phyloP scores from a whole-genome alignment of 2,888 invertebrate genomes.

The Mythimna pallens region DNA sequence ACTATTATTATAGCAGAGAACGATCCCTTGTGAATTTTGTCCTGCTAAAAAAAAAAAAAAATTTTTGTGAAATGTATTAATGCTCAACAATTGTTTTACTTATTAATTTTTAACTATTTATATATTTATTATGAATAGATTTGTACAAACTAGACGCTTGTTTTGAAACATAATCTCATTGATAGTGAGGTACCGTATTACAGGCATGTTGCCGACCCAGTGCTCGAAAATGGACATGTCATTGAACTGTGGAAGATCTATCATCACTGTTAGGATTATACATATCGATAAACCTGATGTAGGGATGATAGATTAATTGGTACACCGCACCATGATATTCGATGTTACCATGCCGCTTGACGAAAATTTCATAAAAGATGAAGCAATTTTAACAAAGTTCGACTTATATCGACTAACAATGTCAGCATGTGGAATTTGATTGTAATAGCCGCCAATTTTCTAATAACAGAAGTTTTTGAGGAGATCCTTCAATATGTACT shows the following conservation, averaged over 20 bases:
- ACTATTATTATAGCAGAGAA: neutral
- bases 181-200: conserved; percentile 6
- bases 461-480: too few species aligned
- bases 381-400: neutral
- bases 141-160: neutral
- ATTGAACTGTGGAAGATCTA: neutral
- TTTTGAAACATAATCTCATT: conserved; percentile 22
- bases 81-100: conserved; percentile 8
- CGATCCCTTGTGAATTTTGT: neutral
- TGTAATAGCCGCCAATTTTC: too few species aligned
- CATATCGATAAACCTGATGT: conserved; percentile 19
- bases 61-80: neutral
- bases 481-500: too few species aligned
- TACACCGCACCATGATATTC: neutral
- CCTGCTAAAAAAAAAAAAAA: too few species aligned
- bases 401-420: too few species aligned
- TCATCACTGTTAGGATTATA: conserved; percentile 25
- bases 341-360: neutral
- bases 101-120: neutral
- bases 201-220: neutral
- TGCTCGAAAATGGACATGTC: neutral
- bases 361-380: neutral
- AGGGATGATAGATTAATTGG: conserved; percentile 26
- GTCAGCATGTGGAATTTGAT: too few species aligned
- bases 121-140: neutral